Conservation (phyloP, 2,888 invertebrate species). For the Hypsopygia costalis region DNA sequence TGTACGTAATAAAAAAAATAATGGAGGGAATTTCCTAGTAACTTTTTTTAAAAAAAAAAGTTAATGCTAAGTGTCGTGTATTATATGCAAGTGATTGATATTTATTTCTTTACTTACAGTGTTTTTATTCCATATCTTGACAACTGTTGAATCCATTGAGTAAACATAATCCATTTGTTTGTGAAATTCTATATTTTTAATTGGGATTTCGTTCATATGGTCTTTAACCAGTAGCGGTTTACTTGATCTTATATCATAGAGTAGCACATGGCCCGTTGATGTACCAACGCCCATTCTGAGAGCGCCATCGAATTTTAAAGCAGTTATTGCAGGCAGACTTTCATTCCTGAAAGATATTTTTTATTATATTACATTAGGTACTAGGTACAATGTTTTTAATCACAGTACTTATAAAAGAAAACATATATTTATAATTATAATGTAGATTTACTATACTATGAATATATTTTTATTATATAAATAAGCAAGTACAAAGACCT, state of each 20-base stretch:
- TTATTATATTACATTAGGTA: background rate
- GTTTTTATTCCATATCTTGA: constrained; percentile 95
- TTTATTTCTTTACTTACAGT: constrained; percentile 79
- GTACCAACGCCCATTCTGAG: constrained; percentile 94
- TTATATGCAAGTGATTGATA: too few species aligned
- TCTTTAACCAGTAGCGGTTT: constrained; percentile 95
- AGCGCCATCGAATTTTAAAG: constrained; percentile 88
- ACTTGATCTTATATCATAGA: constrained; percentile 96
- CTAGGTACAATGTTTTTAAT: background rate
- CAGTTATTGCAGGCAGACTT: constrained; percentile 87
- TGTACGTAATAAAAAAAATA: too few species aligned
- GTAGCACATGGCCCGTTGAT: constrained; percentile 93
- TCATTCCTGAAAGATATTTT: constrained; percentile 81
- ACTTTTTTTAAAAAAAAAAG: too few species aligned
- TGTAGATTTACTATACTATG: too few species aligned
- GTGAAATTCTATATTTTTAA: constrained; percentile 93
- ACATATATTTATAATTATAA: too few species aligned
- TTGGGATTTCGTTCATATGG: constrained; percentile 96
- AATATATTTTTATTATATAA: too few species aligned
- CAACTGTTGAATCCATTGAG: constrained; percentile 92
- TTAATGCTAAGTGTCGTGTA: too few species aligned
- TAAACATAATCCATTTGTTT: constrained; percentile 89
- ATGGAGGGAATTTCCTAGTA: too few species aligned
- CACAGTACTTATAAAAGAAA: too few species aligned
- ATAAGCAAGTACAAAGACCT: too few species aligned